Conservation (phyloP, 2,888 invertebrate genomes). For the Poecilus cupreus region DNA sequence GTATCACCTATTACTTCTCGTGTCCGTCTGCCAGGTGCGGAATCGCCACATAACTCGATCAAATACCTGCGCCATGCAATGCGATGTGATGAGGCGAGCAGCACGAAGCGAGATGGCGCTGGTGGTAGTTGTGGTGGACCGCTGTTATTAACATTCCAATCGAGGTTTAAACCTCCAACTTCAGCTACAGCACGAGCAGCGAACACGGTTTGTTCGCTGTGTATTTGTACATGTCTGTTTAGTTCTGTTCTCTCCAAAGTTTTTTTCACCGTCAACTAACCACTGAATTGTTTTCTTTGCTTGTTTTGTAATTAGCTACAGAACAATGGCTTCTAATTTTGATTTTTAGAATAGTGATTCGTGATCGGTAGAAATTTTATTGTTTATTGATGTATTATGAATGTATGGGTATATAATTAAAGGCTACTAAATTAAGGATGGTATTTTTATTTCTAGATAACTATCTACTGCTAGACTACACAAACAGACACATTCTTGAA, state of each 20-base stretch:
- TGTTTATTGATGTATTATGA: conserved; percentile 28
- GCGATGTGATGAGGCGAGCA: neutral
- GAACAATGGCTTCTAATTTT: neutral
- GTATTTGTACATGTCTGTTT: neutral
- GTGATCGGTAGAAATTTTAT: conserved; percentile 12
- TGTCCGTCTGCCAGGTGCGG: neutral
- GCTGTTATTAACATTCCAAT: conserved; percentile 40
- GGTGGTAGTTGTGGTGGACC: conserved; percentile 19
- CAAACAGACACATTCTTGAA: too few species aligned
- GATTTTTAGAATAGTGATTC: conserved; percentile 21
- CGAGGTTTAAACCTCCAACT: conserved; percentile 6
- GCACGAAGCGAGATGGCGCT: neutral
- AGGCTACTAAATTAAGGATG: conserved; percentile 9
- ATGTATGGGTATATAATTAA: conserved; percentile 17
- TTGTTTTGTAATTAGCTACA: conserved; percentile 28
- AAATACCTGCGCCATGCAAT: neutral
- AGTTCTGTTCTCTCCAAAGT: neutral
- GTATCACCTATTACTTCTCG: neutral
- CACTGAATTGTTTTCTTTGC: neutral
- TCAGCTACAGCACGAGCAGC: neutral
- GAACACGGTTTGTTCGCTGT: neutral
- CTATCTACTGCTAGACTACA: neutral
- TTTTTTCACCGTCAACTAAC: neutral
- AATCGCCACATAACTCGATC: neutral
- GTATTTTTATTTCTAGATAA: conserved; percentile 22